These are phyloP conservation scores for Esox lucius DNA, from an alignment of 2,797 vertebrate species.

Conservation along the genomic window DNA sequence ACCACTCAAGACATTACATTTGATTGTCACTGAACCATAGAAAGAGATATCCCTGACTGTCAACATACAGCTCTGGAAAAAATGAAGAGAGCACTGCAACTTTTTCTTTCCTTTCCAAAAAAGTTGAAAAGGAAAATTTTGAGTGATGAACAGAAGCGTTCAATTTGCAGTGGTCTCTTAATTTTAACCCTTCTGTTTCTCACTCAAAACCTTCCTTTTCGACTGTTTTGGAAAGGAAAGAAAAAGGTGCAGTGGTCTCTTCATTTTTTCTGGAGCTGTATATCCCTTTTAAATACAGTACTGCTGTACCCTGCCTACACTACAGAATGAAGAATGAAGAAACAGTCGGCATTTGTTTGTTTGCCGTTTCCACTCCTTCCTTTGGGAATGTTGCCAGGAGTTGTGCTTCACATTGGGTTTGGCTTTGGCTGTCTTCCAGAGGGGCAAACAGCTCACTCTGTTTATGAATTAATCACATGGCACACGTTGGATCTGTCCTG, in stretches of 20 bases:
- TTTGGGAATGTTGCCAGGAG: constrained; percentile 27
- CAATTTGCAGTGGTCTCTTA: too few species aligned
- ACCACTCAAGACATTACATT: not conserved
- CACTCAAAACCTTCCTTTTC: too few species aligned
- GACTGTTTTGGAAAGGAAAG: too few species aligned
- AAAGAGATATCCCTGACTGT: not conserved
- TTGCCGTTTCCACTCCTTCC: not conserved
- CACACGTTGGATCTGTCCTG: constrained; percentile 32
- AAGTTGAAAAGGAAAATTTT: too few species aligned
- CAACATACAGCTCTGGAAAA: too few species aligned
- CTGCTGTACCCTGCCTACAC: not conserved
- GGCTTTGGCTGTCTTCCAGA: constrained; percentile 43
- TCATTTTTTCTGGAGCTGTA: too few species aligned
- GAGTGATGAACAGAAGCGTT: too few species aligned
- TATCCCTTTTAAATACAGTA: not conserved
- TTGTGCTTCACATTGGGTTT: constrained; percentile 44
- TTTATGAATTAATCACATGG: constrained; percentile 22
- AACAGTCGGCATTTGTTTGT: not conserved
- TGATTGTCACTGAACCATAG: not conserved
- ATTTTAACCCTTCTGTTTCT: too few species aligned
- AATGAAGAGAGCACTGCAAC: too few species aligned
- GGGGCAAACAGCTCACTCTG: constrained; percentile 19
- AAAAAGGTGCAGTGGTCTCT: too few species aligned
- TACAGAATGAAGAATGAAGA: not conserved
- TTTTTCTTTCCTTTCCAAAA: too few species aligned